Evolutionary conservation across 2,113 vertebrate genomes (phyloP).

Genomic region (Dasyurus viverrinus): DNA sequence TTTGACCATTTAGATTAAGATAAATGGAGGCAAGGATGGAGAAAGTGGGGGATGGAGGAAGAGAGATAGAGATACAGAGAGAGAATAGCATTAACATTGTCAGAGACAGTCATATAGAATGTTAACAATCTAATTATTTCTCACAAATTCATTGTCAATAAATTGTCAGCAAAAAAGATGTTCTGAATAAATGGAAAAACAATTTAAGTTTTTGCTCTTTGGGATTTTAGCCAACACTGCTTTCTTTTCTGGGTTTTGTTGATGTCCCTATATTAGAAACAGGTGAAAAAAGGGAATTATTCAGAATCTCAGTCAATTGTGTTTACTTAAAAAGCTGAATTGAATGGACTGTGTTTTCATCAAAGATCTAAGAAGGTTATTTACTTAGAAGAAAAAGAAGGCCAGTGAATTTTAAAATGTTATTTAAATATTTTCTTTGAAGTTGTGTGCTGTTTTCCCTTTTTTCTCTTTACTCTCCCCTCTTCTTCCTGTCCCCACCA

Average conservation of each 20-base stretch:
- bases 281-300: conserved; percentile 18
- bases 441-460: neutral
- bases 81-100: conserved; percentile 22
- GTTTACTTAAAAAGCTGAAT: conserved; percentile 28
- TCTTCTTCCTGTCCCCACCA: neutral
- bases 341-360: neutral
- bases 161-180: neutral
- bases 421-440: neutral
- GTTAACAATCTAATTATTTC: neutral
- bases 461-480: neutral
- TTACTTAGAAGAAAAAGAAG: conserved; percentile 28
- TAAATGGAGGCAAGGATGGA: neutral
- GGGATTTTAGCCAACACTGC: neutral
- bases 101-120: neutral
- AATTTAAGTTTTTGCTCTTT: conserved; percentile 14
- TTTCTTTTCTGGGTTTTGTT: neutral
- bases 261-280: conserved; percentile 14
- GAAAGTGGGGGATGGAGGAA: neutral
- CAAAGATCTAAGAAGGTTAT: conserved; percentile 32
- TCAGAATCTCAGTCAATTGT: neutral
- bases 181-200: conserved; percentile 24
- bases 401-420: conserved; percentile 32
- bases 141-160: conserved; percentile 7
- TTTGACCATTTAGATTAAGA: conserved; percentile 43
- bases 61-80: neutral